Evolutionary conservation across 2,113 vertebrate species (phyloP).

Genomic region (Apistogramma diplotaenia): DNA sequence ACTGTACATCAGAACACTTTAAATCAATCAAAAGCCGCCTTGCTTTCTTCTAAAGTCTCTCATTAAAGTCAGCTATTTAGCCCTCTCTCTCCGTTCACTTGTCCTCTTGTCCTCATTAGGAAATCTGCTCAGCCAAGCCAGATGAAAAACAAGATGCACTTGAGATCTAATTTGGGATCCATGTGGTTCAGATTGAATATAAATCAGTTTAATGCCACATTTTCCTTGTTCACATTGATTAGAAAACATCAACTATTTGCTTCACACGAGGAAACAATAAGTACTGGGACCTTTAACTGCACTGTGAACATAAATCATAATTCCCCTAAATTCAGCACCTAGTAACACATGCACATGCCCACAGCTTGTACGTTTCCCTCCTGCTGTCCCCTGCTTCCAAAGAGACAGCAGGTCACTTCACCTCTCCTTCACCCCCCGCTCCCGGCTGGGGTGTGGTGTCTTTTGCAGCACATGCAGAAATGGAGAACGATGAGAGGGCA

Average conservation of each 20-base stretch:
- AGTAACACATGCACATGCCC: background rate
- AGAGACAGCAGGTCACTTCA: background rate
- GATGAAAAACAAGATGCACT: background rate
- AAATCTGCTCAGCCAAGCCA: constrained; percentile 17
- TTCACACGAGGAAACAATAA: background rate
- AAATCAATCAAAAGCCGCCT: too few species aligned
- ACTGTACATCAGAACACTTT: background rate
- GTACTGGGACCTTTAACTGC: background rate
- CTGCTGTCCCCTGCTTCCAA: background rate
- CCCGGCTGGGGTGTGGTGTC: background rate
- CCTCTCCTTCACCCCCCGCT: constrained; percentile 36
- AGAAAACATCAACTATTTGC: background rate
- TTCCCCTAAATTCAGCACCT: background rate
- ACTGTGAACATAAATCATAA: background rate
- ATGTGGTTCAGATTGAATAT: constrained; percentile 1
- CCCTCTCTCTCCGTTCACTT: background rate
- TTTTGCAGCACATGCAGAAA: constrained; percentile 48
- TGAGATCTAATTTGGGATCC: constrained; percentile 9
- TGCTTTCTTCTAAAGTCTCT: background rate
- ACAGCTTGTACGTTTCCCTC: background rate
- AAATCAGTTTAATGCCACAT: background rate
- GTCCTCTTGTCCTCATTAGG: background rate
- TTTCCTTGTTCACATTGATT: constrained; percentile 21
- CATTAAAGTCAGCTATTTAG: background rate
- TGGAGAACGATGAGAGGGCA: constrained; percentile 49